These are phyloP conservation scores for Conopomorpha cramerella DNA, from an alignment of 1,140 invertebrate species.

Conservation along the genomic window DNA sequence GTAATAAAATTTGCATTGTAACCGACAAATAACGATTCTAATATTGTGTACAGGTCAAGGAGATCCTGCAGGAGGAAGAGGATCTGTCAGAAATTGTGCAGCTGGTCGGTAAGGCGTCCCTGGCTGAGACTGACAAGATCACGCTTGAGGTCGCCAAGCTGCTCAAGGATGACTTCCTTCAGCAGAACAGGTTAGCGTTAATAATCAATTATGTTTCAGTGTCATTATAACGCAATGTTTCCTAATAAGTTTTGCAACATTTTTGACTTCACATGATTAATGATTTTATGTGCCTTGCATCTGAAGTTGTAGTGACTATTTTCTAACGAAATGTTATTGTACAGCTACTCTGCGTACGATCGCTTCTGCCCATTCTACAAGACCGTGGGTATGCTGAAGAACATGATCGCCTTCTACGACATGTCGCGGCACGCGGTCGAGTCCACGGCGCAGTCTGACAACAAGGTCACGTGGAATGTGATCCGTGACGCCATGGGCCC, in stretches of 20 bases:
- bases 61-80: conserved; percentile 99
- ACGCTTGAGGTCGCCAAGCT: conserved; percentile 98
- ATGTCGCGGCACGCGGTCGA: conserved; percentile 97
- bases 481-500: conserved; percentile 97
- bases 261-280: too few relatives aligned
- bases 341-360: conserved; percentile 94
- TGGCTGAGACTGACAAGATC: conserved; percentile 99
- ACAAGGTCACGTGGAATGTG: conserved; percentile 98
- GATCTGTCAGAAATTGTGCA: conserved; percentile 99
- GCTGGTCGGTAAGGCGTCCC: conserved; percentile 97
- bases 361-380: conserved; percentile 99
- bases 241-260: too few relatives aligned
- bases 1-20: not conserved
- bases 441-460: conserved; percentile 97
- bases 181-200: conserved; percentile 98
- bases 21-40: too few relatives aligned
- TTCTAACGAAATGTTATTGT: too few relatives aligned
- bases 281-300: too few relatives aligned
- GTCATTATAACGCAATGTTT: too few relatives aligned
- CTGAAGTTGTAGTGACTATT: too few relatives aligned
- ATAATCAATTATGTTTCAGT: too few relatives aligned
- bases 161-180: conserved; percentile 98
- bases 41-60: conserved; percentile 80
- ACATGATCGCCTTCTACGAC: conserved; percentile 99
- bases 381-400: conserved; percentile 97